These are phyloP conservation scores for Ormyrus labotus DNA, from an alignment of 2,888 invertebrate genomes.

Conservation along the genomic window DNA sequence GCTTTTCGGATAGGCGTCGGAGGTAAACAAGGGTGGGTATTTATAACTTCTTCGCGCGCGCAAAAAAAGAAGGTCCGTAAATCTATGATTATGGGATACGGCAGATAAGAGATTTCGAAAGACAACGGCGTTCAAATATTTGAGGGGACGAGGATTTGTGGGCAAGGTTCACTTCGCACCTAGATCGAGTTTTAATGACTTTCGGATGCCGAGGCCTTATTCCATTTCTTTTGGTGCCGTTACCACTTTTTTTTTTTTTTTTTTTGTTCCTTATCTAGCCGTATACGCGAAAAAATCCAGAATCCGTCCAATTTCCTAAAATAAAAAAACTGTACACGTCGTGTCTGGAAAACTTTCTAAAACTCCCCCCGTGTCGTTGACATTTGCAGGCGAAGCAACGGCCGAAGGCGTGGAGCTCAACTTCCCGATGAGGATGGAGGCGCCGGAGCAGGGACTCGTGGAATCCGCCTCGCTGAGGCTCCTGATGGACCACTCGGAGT, in stretches of 20 bases:
- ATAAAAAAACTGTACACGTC: too few species aligned
- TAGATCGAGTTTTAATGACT: constrained; percentile 9
- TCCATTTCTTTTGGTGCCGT: not conserved
- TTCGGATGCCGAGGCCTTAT: constrained; percentile 16
- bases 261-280: not conserved
- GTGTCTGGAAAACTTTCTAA: too few species aligned
- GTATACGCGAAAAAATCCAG: not conserved
- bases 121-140: constrained; percentile 37
- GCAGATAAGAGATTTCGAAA: constrained; percentile 35
- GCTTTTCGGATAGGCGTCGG: not conserved
- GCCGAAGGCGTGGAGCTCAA: constrained; percentile 27
- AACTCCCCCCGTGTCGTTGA: not conserved
- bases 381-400: constrained; percentile 12
- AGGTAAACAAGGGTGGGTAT: constrained; percentile 13
- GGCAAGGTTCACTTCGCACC: not conserved
- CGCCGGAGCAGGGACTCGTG: constrained; percentile 59
- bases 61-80: not conserved
- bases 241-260: too few species aligned
- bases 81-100: constrained; percentile 7
- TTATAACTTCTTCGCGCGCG: not conserved
- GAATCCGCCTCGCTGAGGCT: constrained; percentile 77
- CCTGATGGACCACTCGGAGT: constrained; percentile 65
- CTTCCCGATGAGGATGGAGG: constrained; percentile 26
- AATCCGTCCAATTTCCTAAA: too few species aligned
- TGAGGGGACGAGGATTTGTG: not conserved